Base-by-base conservation (phyloP, 2,888 invertebrate genomes). In the Salticus scenicus region DNA sequence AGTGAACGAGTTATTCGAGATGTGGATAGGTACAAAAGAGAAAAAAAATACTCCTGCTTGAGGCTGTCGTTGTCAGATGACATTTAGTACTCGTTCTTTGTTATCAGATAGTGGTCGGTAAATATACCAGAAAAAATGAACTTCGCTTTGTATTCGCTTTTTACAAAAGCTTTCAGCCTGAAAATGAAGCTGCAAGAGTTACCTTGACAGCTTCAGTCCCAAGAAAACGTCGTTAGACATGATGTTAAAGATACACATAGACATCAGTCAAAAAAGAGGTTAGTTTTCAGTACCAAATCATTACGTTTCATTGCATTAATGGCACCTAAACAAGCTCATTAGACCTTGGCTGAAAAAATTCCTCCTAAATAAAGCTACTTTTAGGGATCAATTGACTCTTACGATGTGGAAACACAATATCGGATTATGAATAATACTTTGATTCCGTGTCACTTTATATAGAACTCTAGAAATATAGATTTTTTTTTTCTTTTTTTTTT, bases 301-400 rank as follows among this genome's bases (percentile, higher is more conserved):
- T 80, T 67, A 66, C 42, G 80, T 80, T 80, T 66, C 80, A 72
- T 67, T 33, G 80, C 33, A 80, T 66, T 64, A 42, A 51, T 33
- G 73, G 73, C 47, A 72, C 73, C 67, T 73, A 80, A 80, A 80
- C 73, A 72, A 73, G 72, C 80, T 80, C 80, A 80, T 80, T 80
- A 80, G 67, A 80, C 66, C 73, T 80, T 41, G 42, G 80, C 47
- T 80, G 66, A 51, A 28, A 31, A 28, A 63, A 71, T 33, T 67
- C 66, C 37, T 20, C n/a, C n/a, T 12, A 57, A 70, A 81, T 81
- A 81, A 80, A 41, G 42, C 14, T 72, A 72, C 69, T 71, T 79
- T 42, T 10, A 51, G 37, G n/a, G 69, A 69, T 66, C 33, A 24
- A 72, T 57, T 27, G 14, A 24, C 20, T 71, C 63, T 37, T 17